Evolutionary conservation across 1,140 invertebrate genomes (phyloP).

Genomic region (Drosophila watanabei): DNA sequence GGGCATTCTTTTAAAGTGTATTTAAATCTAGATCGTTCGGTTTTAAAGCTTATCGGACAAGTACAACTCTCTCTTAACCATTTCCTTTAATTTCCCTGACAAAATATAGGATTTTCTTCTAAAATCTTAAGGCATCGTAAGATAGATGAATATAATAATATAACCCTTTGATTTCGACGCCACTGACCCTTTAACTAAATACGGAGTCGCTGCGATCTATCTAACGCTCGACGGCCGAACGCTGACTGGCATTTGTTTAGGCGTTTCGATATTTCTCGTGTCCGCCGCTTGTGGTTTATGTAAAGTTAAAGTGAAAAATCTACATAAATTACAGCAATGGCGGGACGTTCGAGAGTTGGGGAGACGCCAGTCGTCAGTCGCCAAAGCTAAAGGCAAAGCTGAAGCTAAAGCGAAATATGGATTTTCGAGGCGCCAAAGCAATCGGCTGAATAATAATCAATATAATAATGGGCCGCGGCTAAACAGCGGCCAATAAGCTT

Average conservation of each 20-base stretch:
- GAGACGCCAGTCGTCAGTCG: conserved; percentile 42
- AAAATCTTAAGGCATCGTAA: not conserved
- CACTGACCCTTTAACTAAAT: conserved; percentile 46
- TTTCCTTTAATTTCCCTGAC: not conserved
- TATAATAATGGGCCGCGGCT: conserved; percentile 75
- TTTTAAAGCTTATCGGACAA: not conserved
- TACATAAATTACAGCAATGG: conserved; percentile 76
- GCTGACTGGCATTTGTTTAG: conserved; percentile 72
- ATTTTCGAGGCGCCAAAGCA: conserved; percentile 62
- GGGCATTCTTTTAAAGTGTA: not conserved
- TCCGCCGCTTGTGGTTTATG: conserved; percentile 53
- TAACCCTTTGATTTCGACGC: conserved; percentile 1
- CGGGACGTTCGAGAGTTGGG: conserved; percentile 17
- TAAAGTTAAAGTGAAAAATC: conserved; percentile 74
- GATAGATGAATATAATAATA: not conserved
- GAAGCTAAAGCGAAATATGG: not conserved
- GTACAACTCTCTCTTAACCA: not conserved
- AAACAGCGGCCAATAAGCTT: conserved; percentile 75
- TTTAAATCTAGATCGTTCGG: not conserved
- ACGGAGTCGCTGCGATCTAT: conserved; percentile 42
- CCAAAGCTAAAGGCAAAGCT: not conserved
- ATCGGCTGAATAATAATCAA: conserved; percentile 67
- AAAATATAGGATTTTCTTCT: not conserved
- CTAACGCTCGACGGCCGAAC: conserved; percentile 16
- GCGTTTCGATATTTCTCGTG: conserved; percentile 64